Conservation (phyloP, 2,888 invertebrate genomes). For the Drosophila heteroneura region DNA sequence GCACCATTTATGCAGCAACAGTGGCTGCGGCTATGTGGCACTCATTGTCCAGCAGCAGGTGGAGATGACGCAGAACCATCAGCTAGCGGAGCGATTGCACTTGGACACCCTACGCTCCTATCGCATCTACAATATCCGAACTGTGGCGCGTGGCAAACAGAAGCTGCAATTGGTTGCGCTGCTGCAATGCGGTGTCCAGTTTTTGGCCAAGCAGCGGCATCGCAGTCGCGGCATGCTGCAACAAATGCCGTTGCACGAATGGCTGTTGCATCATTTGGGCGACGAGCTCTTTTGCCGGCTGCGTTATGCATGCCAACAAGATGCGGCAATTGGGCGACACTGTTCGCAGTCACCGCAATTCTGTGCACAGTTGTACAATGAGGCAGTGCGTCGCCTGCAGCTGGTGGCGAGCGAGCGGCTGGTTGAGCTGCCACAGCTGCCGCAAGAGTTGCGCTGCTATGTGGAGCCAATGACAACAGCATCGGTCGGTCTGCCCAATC, state of each 20-base stretch:
- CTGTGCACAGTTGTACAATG: conserved; percentile 89
- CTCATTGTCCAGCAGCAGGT: conserved; percentile 73
- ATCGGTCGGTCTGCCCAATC: conserved; percentile 87
- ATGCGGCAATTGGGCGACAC: conserved; percentile 82
- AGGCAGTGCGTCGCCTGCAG: conserved; percentile 88
- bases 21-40: conserved; percentile 74
- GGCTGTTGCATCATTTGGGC: conserved; percentile 87
- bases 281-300: conserved; percentile 88
- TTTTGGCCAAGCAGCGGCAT: conserved; percentile 55
- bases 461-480: conserved; percentile 84
- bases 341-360: conserved; percentile 85
- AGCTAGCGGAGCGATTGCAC: conserved; percentile 55
- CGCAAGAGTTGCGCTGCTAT: conserved; percentile 88
- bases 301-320: conserved; percentile 66
- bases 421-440: conserved; percentile 88
- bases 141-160: conserved; percentile 24
- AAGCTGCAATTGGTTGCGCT: conserved; percentile 41
- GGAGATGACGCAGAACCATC: conserved; percentile 29
- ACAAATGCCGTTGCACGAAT: conserved; percentile 87
- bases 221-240: conserved; percentile 86
- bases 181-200: conserved; percentile 83
- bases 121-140: conserved; percentile 40
- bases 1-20: conserved; percentile 64
- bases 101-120: conserved; percentile 83
- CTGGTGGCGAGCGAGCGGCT: conserved; percentile 88